Evolutionary conservation across 2,888 invertebrate genomes (phyloP).

Genomic region (Chalcosyrphus nemorum): DNA sequence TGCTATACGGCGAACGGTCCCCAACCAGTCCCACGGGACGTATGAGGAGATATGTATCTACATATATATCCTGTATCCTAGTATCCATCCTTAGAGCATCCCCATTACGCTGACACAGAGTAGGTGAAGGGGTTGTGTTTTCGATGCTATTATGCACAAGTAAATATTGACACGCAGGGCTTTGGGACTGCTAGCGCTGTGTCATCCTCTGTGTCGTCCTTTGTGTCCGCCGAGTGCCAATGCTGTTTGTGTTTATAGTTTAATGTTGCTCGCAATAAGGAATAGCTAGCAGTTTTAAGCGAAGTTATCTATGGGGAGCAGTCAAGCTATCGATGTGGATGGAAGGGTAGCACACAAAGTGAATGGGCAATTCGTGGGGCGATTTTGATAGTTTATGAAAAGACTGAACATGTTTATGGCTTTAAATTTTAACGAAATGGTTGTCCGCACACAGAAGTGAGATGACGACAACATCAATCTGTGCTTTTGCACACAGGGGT

Average conservation of each 20-base stretch:
- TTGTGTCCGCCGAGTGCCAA: conserved; percentile 1
- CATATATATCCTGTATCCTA: background rate
- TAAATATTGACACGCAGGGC: conserved; percentile 58
- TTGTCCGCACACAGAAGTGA: background rate
- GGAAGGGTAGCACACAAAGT: background rate
- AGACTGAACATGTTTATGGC: background rate
- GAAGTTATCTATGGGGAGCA: conserved; percentile 21
- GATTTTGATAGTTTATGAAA: conserved; percentile 2
- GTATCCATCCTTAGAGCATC: conserved; percentile 4
- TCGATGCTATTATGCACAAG: conserved; percentile 46
- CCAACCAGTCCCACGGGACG: background rate
- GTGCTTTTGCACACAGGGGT: too few species aligned
- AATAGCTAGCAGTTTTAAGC: conserved; percentile 35
- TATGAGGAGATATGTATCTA: too few species aligned
- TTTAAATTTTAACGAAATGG: conserved; percentile 6
- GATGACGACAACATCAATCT: too few species aligned
- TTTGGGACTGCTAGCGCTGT: conserved; percentile 25
- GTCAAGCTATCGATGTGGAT: background rate
- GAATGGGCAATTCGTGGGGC: conserved; percentile 8
- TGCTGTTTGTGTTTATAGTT: conserved; percentile 57
- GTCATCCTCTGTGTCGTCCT: conserved; percentile 29
- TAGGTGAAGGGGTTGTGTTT: too few species aligned
- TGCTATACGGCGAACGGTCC: background rate
- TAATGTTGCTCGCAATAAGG: conserved; percentile 33
- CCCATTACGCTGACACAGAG: too few species aligned